These are phyloP conservation scores for Scomberomorus guttatus DNA, from an alignment of 2,797 vertebrate species.

Conservation along the genomic window DNA sequence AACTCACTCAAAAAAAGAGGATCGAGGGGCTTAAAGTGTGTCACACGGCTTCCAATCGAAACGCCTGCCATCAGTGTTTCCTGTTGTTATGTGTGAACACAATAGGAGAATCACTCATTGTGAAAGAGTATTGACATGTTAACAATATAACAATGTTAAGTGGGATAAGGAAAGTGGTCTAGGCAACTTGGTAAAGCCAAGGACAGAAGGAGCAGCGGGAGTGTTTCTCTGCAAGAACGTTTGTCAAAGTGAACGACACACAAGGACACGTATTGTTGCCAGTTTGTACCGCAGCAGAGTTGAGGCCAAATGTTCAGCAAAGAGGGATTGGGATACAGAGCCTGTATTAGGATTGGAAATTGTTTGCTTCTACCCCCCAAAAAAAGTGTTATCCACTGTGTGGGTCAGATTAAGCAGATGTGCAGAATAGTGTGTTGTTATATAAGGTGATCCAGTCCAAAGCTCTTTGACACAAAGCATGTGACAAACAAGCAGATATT, in stretches of 20 bases:
- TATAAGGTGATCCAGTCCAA: slow-evolving; percentile 73
- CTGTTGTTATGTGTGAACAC: slow-evolving; percentile 78
- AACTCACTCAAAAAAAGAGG: slow-evolving; percentile 62
- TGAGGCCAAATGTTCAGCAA: slow-evolving; percentile 40
- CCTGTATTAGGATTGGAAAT: slow-evolving; percentile 39
- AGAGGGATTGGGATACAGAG: slow-evolving; percentile 40
- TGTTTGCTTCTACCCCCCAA: slow-evolving; percentile 29
- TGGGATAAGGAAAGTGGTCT: slow-evolving; percentile 69
- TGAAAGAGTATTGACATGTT: slow-evolving; percentile 74
- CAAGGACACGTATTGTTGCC: slow-evolving; percentile 48
- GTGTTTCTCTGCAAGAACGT: slow-evolving; percentile 34
- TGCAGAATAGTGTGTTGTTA: slow-evolving; percentile 74
- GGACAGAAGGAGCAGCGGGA: slow-evolving; percentile 49
- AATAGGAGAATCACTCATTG: slow-evolving; percentile 80
- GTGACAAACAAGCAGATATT: slow-evolving; percentile 61
- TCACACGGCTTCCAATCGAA: slow-evolving; percentile 74
- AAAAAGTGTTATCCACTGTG: slow-evolving; percentile 50
- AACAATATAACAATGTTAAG: slow-evolving; percentile 81
- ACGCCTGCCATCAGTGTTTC: slow-evolving; percentile 70
- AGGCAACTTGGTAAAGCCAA: slow-evolving; percentile 54
- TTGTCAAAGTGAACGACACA: slow-evolving; percentile 51
- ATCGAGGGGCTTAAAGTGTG: slow-evolving; percentile 72
- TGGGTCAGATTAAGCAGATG: slow-evolving; percentile 73
- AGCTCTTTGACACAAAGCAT: slow-evolving; percentile 74
- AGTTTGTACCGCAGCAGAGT: neutral